phyloP scores from a whole-genome alignment of 2,888 invertebrate genomes.

The Ichneumon xanthorius region DNA sequence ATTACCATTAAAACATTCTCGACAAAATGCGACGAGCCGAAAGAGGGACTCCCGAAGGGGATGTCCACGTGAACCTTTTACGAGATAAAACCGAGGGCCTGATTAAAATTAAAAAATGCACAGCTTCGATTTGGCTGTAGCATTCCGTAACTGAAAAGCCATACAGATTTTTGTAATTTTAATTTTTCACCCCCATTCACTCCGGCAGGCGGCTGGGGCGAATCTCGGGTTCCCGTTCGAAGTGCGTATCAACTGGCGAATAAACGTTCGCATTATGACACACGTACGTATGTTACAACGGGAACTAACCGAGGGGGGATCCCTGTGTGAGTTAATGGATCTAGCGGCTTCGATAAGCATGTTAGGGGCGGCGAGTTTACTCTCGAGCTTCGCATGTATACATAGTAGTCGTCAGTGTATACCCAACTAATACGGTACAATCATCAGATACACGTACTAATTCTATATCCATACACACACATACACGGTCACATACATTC shows the following conservation, averaged over 20 bases:
- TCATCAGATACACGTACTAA: slow-evolving; percentile 59
- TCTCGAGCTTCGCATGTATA: slow-evolving; percentile 39
- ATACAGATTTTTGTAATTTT: slow-evolving; percentile 34
- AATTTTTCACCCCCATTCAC: slow-evolving; percentile 4
- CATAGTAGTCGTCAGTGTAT: slow-evolving; percentile 11
- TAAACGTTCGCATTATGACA: slow-evolving; percentile 22
- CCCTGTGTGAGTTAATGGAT: slow-evolving; percentile 61
- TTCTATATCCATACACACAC: slow-evolving; percentile 24
- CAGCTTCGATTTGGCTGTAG: too few species aligned
- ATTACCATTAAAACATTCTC: background rate
- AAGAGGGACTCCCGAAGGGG: background rate
- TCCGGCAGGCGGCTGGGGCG: background rate
- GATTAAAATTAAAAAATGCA: background rate
- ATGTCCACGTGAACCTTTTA: background rate
- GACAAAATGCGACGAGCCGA: background rate
- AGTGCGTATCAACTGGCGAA: slow-evolving; percentile 9
- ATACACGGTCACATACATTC: slow-evolving; percentile 6
- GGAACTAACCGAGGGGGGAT: slow-evolving; percentile 27
- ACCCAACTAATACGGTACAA: slow-evolving; percentile 43
- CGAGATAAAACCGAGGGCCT: background rate
- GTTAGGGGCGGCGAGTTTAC: slow-evolving; percentile 37
- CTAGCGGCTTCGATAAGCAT: slow-evolving; percentile 60
- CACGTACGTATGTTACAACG: slow-evolving; percentile 28
- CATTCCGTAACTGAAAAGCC: background rate
- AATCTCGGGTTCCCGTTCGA: background rate